Percentiles rank a stretch among this genome's conserved stretches.
phyloP scores from a whole-genome alignment of 2,797 vertebrate genomes.

The Mus spretus region DNA sequence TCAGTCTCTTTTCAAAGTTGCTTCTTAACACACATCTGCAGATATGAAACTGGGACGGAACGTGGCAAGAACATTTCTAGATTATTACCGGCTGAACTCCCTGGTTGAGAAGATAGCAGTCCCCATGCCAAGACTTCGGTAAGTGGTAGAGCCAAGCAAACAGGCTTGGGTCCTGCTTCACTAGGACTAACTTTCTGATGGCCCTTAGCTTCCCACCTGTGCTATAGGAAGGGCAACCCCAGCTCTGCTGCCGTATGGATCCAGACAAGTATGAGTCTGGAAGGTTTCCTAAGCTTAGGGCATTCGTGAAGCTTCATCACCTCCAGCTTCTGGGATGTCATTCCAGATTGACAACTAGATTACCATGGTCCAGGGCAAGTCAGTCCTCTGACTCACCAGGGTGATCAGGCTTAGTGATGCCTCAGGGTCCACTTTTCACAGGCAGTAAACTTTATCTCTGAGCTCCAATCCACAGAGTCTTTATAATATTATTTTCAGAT shows the following conservation, averaged over 20 bases:
- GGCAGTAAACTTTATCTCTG: background rate
- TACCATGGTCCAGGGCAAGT: background rate
- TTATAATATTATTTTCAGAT: background rate
- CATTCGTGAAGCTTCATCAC: background rate
- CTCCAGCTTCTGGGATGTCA: background rate
- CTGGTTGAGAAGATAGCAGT: constrained; percentile 89
- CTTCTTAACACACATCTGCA: constrained; percentile 91
- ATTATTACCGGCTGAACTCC: constrained; percentile 96
- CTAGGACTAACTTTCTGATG: background rate
- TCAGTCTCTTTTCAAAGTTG: constrained; percentile 43
- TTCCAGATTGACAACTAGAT: background rate
- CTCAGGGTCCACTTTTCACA: background rate
- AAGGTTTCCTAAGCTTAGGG: background rate
- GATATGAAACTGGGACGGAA: constrained; percentile 98
- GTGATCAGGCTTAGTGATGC: background rate
- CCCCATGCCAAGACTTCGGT: constrained; percentile 87
- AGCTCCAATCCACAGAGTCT: background rate
- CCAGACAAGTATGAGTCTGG: background rate
- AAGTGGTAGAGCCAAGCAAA: constrained; percentile 78
- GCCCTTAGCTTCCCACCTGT: background rate
- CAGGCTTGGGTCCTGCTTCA: background rate
- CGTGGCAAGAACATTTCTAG: constrained; percentile 97
- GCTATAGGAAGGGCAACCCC: background rate
- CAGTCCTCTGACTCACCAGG: background rate
- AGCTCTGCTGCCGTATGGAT: background rate